Evolutionary conservation across 2,113 vertebrate species (phyloP), one percentile per base, ranked within the genome.

Genomic region (Apeltes quadracus): DNA sequence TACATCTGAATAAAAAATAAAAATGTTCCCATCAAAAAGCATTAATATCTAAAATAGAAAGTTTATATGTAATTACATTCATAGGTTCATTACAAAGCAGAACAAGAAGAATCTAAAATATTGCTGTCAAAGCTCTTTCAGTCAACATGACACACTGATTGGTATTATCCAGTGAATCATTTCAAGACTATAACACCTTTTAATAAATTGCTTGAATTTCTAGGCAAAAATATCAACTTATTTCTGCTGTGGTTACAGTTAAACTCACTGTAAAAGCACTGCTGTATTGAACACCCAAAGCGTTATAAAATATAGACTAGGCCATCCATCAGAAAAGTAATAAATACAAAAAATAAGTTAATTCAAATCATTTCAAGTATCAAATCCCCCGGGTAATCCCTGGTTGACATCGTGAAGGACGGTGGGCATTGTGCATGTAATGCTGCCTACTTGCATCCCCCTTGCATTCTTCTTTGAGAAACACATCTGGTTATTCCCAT

Each of bases 281-380:
- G 22, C 62, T 58, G 77, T 50, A 38, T 32, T 44, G 38, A 73
- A 54, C 57, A 72, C 55, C 62, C 64, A 54, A 61, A 68, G 50
- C 22, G 13, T 78, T 69, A 69, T 25, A 79, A 87, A 84, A 83
- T 67, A 83, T 69, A 83, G 73, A 71, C 55, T 34, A 14, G 43
- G 46, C 68, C 44, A 25, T 72, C 48, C 8, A 74, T 75, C 76
- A 70, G n/a, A 69, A 89, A 87, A 87, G 80, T 79, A 90, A 94
- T 92, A 93, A 93, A 93, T 93, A 93, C 53, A 43, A 88, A 90
- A 87, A 92, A 93, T 92, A 92, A 90, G 82, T 91, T 82, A 84
- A 41, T 50, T 74, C 78, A 46, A 82, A 85, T 79, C 65, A 82
- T 87, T 93, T 94, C 89, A 93, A 93, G 92, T 93, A 90, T 88